Percentiles rank a stretch among this genome's conserved stretches.
phyloP scores from a whole-genome alignment of 2,113 vertebrate genomes.

The Sminthopsis crassicaudata region DNA sequence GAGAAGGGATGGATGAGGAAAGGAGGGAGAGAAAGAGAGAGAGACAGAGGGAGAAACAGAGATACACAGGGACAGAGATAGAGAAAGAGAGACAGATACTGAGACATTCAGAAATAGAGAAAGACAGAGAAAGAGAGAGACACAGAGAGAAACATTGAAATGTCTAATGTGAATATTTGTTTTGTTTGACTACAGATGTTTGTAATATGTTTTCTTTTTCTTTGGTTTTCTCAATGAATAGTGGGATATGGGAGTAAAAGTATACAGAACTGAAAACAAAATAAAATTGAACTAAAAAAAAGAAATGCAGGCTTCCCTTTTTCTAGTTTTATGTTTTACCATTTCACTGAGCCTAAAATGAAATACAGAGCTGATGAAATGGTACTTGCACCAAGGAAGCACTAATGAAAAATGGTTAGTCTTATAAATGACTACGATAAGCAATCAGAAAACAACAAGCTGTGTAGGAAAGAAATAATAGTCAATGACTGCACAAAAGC shows the following conservation, averaged over 20 bases:
- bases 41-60: too few relatives aligned
- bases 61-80: too few relatives aligned
- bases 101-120: too few relatives aligned
- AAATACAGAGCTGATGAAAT: background rate
- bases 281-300: background rate
- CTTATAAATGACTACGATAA: background rate
- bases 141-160: background rate
- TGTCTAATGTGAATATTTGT: background rate
- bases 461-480: conserved; percentile 51
- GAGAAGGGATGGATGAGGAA: too few relatives aligned
- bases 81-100: too few relatives aligned
- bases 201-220: background rate
- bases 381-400: background rate
- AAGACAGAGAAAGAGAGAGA: too few relatives aligned
- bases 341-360: background rate
- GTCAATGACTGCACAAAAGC: conserved; percentile 47
- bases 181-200: background rate
- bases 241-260: background rate
- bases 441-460: background rate
- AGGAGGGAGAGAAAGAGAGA: too few relatives aligned
- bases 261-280: background rate
- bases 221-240: background rate
- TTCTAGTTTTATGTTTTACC: background rate
- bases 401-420: background rate
- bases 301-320: background rate